Base-by-base conservation (phyloP, 2,888 invertebrate species). In the Theristus sp. region DNA sequence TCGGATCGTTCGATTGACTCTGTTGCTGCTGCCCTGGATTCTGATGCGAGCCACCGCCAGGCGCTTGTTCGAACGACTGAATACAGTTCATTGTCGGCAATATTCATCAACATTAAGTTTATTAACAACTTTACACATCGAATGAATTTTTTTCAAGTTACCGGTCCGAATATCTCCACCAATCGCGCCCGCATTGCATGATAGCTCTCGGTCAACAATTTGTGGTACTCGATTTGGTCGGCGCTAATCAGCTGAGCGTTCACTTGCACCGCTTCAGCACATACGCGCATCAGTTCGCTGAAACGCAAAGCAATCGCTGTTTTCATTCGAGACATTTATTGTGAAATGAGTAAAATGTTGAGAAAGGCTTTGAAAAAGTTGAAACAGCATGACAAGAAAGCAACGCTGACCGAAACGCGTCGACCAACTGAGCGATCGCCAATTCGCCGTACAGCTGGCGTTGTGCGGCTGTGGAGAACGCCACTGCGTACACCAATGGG, bases 151-250 rank as follows among this genome's bases (percentile, higher is more conserved):
- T n/a, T n/a, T n/a, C 27, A 27, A 26, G 27, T 27, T 27, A 29
- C 70, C 64, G 24, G 10, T 24, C 27, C 28, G 28, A 54, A 54
- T 25, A 29, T 58, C 46, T 24, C 49, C 25, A 22, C 27, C 25
- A 57, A 24, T 24, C 28, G 28, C n/a, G 3, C 6, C 31, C 28
- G 22, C 31, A 56, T 29, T 27, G 13, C 24, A 3, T 84, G 84
- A 77, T 87, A 90, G 76, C 89, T 90, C 54, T 84, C 81, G 67
- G 86, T 83, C 46, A 93, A 77, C 6, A 86, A 86, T 72, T 87
- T 86, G 71, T 94, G 94, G 74, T 94, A 94, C 67, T 90, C 86
- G 58, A 84, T 82, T 75, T 93, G 93, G 75, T 93, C 93, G 1
- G 84, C 81, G 64, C 84, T 83, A 69, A 94, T 87, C 65, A 93